Evolutionary conservation across 2,888 invertebrate genomes (phyloP), one percentile per base, ranked within the genome.

Genomic region (Sepioteuthis lessoniana): DNA sequence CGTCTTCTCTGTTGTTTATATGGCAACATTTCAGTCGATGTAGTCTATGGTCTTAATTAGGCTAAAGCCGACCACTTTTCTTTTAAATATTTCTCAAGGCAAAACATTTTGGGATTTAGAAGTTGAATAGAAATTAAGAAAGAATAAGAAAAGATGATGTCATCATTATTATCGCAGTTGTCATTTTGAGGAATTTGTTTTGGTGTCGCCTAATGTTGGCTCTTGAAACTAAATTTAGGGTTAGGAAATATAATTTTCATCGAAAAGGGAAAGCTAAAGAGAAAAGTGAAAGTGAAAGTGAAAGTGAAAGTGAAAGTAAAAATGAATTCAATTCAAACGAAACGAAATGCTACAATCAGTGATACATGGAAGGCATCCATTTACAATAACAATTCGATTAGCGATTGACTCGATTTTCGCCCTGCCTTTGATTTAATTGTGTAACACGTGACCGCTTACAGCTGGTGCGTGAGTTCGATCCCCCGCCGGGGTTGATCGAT

Each of bases 321-420:
- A n/a, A n/a, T n/a, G n/a, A n/a, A 76, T n/a, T 31, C 31, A n/a
- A n/a, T 60, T 16, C 1, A 60, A 76, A n/a, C n/a, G n/a, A 76
- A 76, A 76, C 76, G n/a, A 76, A n/a, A 76, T 31, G 50, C 50
- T 50, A 19, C 50, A 50, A 50, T 50, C 50, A 21, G 50, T 50
- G 2, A 76, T 7, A 76, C 76, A n/a, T n/a, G 31, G 76, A 76
- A 76, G 76, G 31, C 76, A 76, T 76, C 76, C 31, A 76, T 76
- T 76, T 76, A 76, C 76, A n/a, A 76, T 10, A n/a, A n/a, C 31
- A n/a, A 76, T 76, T 76, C 76, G 76, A 76, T 76, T 76, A 76
- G 76, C 19, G 76, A 76, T n/a, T 76, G 76, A 76, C 76, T 76
- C 76, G 76, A 76, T 76, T 76, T 76, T 76, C n/a, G 76, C 76